phyloP scores from a whole-genome alignment of 2,113 vertebrate genomes.

The Anoplopoma fimbria region DNA sequence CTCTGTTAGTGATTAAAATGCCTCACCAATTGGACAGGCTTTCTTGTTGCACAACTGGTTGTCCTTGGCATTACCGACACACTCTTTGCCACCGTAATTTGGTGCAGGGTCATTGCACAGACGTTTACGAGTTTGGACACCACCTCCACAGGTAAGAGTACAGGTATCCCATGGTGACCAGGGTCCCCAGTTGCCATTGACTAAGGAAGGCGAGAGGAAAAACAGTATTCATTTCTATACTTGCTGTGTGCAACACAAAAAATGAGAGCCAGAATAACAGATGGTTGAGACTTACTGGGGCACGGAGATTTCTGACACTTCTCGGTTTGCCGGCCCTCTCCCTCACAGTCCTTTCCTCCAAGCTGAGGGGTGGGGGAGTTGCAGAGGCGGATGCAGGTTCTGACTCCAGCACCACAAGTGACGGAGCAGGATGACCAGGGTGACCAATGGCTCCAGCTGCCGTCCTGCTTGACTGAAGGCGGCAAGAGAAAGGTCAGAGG shows the following conservation, averaged over 20 bases:
- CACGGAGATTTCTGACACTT: constrained; percentile 91
- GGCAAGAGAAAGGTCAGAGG: constrained; percentile 32
- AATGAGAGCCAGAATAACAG: neutral
- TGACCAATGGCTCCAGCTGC: constrained; percentile 99
- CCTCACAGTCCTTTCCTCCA: constrained; percentile 93
- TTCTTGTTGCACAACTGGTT: constrained; percentile 90
- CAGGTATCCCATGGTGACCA: constrained; percentile 97
- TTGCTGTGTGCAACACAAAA: neutral
- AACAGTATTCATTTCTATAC: neutral
- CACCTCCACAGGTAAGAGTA: constrained; percentile 92
- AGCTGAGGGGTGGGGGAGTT: constrained; percentile 98
- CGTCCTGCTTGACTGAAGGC: constrained; percentile 94
- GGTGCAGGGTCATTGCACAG: constrained; percentile 94
- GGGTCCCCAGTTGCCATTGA: constrained; percentile 97
- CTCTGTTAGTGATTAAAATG: constrained; percentile 6
- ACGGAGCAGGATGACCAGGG: constrained; percentile 99
- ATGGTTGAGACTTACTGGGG: constrained; percentile 88
- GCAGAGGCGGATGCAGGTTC: constrained; percentile 98
- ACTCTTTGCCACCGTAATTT: constrained; percentile 94
- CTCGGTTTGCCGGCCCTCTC: constrained; percentile 93
- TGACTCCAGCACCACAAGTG: constrained; percentile 92
- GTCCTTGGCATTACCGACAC: constrained; percentile 87
- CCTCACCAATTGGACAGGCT: constrained; percentile 83
- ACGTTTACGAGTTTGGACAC: constrained; percentile 90
- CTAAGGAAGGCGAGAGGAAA: constrained; percentile 75